These are phyloP conservation scores for Hemicrepidius hirtus DNA, from an alignment of 2,888 invertebrate genomes.

Conservation along the genomic window DNA sequence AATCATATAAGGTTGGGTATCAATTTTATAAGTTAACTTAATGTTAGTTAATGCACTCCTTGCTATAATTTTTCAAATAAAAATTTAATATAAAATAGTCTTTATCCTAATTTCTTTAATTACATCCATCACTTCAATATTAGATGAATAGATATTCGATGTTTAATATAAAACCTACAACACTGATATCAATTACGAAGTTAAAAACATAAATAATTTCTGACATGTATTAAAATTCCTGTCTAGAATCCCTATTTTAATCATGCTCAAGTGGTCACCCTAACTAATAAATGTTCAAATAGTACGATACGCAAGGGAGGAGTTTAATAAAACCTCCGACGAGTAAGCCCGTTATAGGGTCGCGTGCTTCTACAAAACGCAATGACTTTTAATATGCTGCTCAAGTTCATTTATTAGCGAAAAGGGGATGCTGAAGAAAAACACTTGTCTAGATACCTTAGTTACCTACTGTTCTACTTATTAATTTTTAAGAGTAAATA, in stretches of 20 bases:
- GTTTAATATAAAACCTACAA: conserved; percentile 33
- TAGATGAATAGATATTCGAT: conserved; percentile 4
- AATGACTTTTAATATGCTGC: conserved; percentile 51
- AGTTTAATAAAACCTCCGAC: conserved; percentile 62
- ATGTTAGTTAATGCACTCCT: too few species aligned
- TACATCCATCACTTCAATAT: not conserved
- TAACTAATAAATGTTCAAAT: conserved; percentile 70
- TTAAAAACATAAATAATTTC: conserved; percentile 66
- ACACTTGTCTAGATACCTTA: conserved; percentile 19
- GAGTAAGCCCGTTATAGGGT: conserved; percentile 49
- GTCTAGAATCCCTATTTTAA: conserved; percentile 64
- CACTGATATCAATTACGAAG: conserved; percentile 39
- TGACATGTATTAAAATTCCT: conserved; percentile 71
- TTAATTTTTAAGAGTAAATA: too few species aligned
- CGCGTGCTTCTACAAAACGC: conserved; percentile 48
- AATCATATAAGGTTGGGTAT: too few species aligned
- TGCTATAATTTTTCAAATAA: too few species aligned
- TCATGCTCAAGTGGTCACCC: conserved; percentile 70
- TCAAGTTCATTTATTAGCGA: conserved; percentile 51
- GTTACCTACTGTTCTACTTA: not conserved
- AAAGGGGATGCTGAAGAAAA: conserved; percentile 31
- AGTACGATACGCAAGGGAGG: conserved; percentile 65
- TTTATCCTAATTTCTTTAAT: too few species aligned
- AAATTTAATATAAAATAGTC: too few species aligned
- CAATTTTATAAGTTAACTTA: too few species aligned